phyloP scores from a whole-genome alignment of 2,113 vertebrate genomes.

The Centropus bengalensis region DNA sequence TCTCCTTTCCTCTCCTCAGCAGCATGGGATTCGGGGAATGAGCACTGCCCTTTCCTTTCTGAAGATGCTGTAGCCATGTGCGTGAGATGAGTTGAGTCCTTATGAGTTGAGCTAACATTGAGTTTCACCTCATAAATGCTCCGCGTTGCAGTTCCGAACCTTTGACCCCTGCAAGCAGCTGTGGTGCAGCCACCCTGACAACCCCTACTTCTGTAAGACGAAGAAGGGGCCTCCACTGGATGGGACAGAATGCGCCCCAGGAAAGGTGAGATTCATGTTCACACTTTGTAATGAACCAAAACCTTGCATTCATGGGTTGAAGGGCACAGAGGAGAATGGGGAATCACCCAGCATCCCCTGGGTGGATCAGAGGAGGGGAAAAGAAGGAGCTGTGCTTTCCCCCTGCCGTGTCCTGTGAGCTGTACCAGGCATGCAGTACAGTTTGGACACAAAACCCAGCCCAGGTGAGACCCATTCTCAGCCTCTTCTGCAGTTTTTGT shows the following conservation, averaged over 20 bases:
- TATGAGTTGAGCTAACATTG: background rate
- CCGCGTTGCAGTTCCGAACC: slow-evolving; percentile 88
- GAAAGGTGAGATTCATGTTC: slow-evolving; percentile 82
- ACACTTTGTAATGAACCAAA: background rate
- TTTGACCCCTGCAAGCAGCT: slow-evolving; percentile 97
- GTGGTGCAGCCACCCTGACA: slow-evolving; percentile 98
- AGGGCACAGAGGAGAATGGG: background rate
- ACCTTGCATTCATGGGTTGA: background rate
- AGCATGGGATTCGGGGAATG: background rate
- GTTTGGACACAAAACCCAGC: background rate
- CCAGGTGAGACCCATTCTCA: background rate
- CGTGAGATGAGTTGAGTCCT: background rate
- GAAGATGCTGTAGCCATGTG: background rate
- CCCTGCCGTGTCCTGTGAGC: rapidly evolving
- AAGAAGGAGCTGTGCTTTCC: background rate
- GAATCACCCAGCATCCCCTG: background rate
- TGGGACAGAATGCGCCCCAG: slow-evolving; percentile 92
- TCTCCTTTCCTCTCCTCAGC: background rate
- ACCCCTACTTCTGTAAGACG: slow-evolving; percentile 98
- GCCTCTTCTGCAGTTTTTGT: background rate
- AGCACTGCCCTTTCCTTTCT: background rate
- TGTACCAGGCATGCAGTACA: background rate
- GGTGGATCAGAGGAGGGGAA: background rate
- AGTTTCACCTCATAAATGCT: rapidly evolving
- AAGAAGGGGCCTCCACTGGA: slow-evolving; percentile 98